phyloP scores from a whole-genome alignment of 2,797 vertebrate genomes.

The Amazonetta brasiliensis region DNA sequence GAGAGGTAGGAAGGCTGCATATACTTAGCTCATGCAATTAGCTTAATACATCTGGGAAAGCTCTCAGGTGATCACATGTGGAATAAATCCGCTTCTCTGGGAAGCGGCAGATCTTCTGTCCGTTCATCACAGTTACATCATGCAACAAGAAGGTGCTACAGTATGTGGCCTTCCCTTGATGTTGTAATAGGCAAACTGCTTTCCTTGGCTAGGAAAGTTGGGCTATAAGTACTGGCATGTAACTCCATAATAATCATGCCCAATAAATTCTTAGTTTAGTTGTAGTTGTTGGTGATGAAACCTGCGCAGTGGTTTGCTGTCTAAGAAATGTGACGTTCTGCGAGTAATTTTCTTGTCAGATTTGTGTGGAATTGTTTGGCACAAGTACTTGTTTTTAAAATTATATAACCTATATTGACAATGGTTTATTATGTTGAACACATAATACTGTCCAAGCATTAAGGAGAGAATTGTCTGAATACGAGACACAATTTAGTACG shows the following conservation, averaged over 20 bases:
- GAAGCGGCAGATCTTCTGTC: background rate
- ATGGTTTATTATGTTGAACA: background rate
- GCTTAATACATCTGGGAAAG: background rate
- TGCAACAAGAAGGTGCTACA: background rate
- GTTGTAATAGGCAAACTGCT: background rate
- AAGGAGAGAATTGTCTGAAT: background rate
- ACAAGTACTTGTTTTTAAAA: background rate
- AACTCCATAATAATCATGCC: background rate
- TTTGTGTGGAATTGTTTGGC: background rate
- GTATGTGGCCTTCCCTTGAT: background rate
- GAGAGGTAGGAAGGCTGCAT: background rate
- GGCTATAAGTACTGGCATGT: background rate
- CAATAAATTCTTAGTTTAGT: background rate
- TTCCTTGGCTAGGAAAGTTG: background rate
- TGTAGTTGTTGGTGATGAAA: background rate
- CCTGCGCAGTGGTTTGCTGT: background rate
- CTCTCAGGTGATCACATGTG: background rate
- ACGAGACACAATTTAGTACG: background rate
- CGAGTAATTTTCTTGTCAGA: background rate
- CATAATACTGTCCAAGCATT: background rate
- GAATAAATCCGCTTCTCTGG: background rate
- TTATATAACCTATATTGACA: background rate
- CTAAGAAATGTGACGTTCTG: background rate
- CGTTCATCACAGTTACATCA: background rate
- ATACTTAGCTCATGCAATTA: background rate